phyloP scores from a whole-genome alignment of 30 jellyfish, hydroid and myxozoan genomes.

The Calvadosia cruxmelitensis region DNA sequence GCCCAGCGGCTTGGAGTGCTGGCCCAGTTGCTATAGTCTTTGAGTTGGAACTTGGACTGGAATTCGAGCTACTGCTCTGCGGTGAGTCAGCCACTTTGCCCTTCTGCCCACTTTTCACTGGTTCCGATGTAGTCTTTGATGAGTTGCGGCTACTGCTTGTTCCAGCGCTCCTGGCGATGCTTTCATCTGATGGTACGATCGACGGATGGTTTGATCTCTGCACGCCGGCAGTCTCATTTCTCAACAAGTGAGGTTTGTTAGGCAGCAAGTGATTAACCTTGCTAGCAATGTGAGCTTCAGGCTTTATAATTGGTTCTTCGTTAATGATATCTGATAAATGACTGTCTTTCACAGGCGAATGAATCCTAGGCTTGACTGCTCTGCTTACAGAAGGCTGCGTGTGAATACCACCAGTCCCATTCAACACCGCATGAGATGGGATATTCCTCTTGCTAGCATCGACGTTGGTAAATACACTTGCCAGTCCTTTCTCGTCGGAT shows the following conservation, averaged over 20 bases:
- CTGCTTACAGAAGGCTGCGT: background rate
- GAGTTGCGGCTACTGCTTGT: slow-evolving; percentile 3
- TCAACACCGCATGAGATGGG: background rate
- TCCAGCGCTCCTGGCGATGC: background rate
- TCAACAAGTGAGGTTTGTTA: background rate
- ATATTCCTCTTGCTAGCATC: background rate
- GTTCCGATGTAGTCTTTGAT: background rate
- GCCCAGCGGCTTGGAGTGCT: slow-evolving; percentile 15
- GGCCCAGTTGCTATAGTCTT: slow-evolving; percentile 8
- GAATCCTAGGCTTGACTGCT: background rate
- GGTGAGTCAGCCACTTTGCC: background rate
- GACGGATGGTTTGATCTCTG: background rate
- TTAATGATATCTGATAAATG: background rate
- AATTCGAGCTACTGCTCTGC: background rate
- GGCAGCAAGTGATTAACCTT: background rate
- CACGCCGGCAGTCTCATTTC: background rate
- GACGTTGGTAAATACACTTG: background rate
- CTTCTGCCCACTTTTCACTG: background rate
- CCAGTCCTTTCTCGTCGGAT: background rate
- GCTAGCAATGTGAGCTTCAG: background rate
- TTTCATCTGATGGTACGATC: slow-evolving; percentile 1
- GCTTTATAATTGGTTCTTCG: background rate
- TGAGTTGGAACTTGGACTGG: slow-evolving; percentile 3
- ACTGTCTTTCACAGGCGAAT: background rate
- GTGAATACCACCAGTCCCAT: background rate